Evolutionary conservation across 2,888 invertebrate genomes (phyloP).

Genomic region (Drosophila crucigera): DNA sequence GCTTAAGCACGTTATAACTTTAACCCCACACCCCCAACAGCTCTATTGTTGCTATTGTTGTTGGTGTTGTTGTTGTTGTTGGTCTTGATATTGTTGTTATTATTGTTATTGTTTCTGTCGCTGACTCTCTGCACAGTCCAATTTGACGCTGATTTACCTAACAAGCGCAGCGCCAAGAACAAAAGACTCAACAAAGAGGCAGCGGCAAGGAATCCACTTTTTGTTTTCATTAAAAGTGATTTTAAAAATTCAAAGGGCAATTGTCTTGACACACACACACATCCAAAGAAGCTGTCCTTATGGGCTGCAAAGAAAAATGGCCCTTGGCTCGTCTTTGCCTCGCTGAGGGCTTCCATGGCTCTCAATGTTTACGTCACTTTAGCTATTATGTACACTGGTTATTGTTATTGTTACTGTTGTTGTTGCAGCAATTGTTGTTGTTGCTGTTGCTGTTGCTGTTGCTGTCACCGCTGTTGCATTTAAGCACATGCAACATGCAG

Average conservation of each 20-base stretch:
- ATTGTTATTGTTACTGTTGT: constrained; percentile 60
- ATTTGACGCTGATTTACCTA: constrained; percentile 79
- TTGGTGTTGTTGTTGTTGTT: constrained; percentile 27
- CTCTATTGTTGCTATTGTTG: constrained; percentile 30
- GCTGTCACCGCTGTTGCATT: constrained; percentile 50
- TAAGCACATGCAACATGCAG: constrained; percentile 68
- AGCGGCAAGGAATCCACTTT: constrained; percentile 52
- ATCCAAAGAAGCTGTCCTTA: constrained; percentile 39
- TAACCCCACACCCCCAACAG: constrained; percentile 7
- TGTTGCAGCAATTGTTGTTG: constrained; percentile 54
- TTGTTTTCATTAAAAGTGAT: constrained; percentile 80
- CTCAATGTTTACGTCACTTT: constrained; percentile 23
- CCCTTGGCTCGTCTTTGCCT: constrained; percentile 58
- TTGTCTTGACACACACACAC: constrained; percentile 62
- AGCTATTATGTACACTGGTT: neutral
- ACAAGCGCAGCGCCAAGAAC: constrained; percentile 70
- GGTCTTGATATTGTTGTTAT: constrained; percentile 21
- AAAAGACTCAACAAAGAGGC: constrained; percentile 55
- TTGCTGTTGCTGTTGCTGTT: constrained; percentile 35
- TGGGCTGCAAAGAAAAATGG: constrained; percentile 46
- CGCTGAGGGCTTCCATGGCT: constrained; percentile 44
- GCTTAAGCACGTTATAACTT: constrained; percentile 79
- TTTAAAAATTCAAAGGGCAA: constrained; percentile 80
- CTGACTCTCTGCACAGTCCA: constrained; percentile 49
- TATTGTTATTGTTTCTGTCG: constrained; percentile 32